Percentiles rank a stretch among this genome's conserved stretches.
Evolutionary conservation across 2,113 vertebrate genomes (phyloP).

Genomic region (Collichthys lucidus): DNA sequence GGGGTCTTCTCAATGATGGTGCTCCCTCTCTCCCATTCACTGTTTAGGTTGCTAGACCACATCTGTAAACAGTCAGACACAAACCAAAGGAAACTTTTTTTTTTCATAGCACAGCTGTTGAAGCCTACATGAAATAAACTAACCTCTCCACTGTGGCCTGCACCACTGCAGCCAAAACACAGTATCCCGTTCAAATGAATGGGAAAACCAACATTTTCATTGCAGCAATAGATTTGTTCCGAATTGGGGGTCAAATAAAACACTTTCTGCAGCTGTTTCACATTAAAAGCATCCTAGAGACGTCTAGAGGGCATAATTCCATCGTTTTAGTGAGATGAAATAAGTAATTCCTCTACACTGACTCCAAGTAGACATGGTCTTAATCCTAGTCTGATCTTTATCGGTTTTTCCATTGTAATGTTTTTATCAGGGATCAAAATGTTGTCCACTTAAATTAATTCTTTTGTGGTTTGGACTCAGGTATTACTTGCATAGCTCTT

Average conservation of each 20-base stretch:
- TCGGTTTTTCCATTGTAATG: background rate
- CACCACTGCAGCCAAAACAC: too few relatives aligned
- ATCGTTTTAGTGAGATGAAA: background rate
- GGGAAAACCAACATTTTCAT: too few relatives aligned
- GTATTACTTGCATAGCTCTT: background rate
- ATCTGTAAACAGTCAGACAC: too few relatives aligned
- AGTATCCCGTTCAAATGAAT: too few relatives aligned
- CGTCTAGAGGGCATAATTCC: background rate
- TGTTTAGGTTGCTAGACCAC: too few relatives aligned
- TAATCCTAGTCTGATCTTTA: background rate
- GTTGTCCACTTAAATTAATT: background rate
- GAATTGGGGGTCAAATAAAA: background rate
- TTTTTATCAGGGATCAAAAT: background rate
- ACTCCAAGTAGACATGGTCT: background rate
- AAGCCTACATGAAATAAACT: too few relatives aligned
- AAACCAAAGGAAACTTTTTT: too few relatives aligned
- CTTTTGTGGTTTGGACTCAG: background rate
- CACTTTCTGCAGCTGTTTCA: background rate
- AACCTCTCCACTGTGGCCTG: too few relatives aligned
- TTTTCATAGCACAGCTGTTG: too few relatives aligned
- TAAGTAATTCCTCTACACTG: background rate
- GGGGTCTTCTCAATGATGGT: too few relatives aligned
- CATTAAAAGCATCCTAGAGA: background rate
- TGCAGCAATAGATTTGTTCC: too few relatives aligned
- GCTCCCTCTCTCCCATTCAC: too few relatives aligned